phyloP scores from a whole-genome alignment of 2,888 invertebrate genomes.

The Pilophorus perplexus region DNA sequence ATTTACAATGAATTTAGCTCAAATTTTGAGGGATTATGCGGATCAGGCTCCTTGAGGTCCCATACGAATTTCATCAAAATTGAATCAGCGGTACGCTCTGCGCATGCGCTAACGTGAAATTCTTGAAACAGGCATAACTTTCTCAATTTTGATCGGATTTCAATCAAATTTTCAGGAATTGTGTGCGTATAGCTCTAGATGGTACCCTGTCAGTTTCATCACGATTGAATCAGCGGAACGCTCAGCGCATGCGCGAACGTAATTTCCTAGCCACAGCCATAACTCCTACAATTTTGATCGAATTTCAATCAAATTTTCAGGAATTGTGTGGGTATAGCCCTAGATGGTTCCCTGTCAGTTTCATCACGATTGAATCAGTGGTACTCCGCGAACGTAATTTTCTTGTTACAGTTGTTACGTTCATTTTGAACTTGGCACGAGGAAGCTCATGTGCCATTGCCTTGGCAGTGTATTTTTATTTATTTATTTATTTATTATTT shows the following conservation, averaged over 20 bases:
- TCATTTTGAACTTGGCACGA: neutral
- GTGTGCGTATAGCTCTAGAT: neutral
- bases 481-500: no score
- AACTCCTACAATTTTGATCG: neutral
- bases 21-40: neutral
- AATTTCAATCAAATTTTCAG: neutral
- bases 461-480: no score
- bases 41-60: neutral
- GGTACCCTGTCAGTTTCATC: neutral
- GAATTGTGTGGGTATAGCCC: neutral
- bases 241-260: no score
- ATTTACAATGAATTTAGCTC: neutral
- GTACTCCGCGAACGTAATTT: neutral
- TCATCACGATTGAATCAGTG: neutral
- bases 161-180: neutral
- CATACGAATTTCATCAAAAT: neutral
- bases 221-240: neutral
- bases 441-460: no score
- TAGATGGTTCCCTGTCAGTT: neutral
- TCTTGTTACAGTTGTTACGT: neutral
- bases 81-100: no score
- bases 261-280: neutral
- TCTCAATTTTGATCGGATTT: neutral
- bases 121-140: neutral
- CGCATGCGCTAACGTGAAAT: no score